These are phyloP conservation scores for Anthrax anthrax DNA, from an alignment of 2,888 invertebrate species.

Conservation along the genomic window DNA sequence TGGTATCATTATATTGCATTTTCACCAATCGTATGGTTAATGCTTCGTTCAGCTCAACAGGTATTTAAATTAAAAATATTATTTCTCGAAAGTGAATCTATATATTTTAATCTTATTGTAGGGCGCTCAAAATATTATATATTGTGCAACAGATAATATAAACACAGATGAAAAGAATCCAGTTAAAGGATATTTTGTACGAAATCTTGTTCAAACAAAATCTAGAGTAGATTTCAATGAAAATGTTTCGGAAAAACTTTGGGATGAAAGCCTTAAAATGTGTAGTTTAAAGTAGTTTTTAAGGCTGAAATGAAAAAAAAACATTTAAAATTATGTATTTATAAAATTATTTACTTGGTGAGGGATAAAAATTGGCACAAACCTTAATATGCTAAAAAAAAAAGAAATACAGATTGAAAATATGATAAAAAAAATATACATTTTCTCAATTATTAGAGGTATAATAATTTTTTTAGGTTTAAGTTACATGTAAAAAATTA, in stretches of 20 bases:
- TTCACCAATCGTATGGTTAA: constrained; percentile 53
- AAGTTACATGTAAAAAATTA: too few relatives aligned
- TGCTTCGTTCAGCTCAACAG: constrained; percentile 57
- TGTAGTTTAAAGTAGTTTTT: constrained; percentile 12
- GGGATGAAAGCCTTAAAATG: constrained; percentile 51
- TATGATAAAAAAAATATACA: too few relatives aligned
- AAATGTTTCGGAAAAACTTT: constrained; percentile 48
- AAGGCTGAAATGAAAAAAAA: background rate
- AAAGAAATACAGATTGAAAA: too few relatives aligned
- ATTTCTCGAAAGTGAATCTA: background rate
- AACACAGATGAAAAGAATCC: constrained; percentile 22
- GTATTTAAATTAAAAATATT: constrained; percentile 32
- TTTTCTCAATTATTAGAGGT: too few relatives aligned
- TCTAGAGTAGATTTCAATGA: constrained; percentile 47
- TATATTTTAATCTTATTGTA: constrained; percentile 29
- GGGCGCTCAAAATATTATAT: constrained; percentile 67
- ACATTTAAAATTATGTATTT: too few relatives aligned
- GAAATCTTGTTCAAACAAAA: constrained; percentile 51
- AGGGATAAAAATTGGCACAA: too few relatives aligned
- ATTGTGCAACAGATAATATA: constrained; percentile 52
- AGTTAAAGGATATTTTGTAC: constrained; percentile 58
- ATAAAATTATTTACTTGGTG: too few relatives aligned
- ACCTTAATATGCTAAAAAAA: too few relatives aligned
- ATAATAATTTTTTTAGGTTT: too few relatives aligned
- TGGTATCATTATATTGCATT: constrained; percentile 62